A percentile compares a stretch with the other conserved stretches of the same genome.
phyloP scores from a whole-genome alignment of 2,797 vertebrate genomes.

The Malacoraja senta region DNA sequence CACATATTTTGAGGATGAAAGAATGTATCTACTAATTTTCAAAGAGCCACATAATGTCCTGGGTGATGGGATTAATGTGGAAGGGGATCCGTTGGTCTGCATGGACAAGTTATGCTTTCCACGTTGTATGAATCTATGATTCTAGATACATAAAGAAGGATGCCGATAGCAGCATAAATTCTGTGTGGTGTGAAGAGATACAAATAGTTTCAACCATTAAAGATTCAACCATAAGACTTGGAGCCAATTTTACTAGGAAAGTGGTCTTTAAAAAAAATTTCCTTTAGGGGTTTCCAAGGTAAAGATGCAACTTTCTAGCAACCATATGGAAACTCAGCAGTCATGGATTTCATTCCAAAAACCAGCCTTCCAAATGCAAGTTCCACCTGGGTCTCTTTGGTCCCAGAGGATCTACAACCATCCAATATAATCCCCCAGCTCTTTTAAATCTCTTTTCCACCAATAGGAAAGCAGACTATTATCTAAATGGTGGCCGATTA shows the following conservation, averaged over 20 bases:
- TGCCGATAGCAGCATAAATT: not conserved
- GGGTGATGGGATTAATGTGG: no score
- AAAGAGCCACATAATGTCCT: no score
- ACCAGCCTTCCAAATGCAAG: not conserved
- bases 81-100: no score
- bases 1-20: not conserved
- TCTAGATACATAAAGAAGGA: not conserved
- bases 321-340: no score
- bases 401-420: no score
- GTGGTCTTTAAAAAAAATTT: no score
- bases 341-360: not conserved
- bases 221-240: not conserved
- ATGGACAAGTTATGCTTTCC: no score
- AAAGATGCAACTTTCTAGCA: not conserved
- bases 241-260: not conserved
- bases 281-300: not conserved
- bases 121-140: not conserved
- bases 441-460: no score
- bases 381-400: no score
- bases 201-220: not conserved
- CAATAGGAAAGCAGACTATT: no score
- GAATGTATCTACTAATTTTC: not conserved
- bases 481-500: no score
- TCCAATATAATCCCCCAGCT: no score
- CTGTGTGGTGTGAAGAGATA: not conserved